phyloP scores from a whole-genome alignment of 2,113 vertebrate species.

The Microcebus lehilahytsara region DNA sequence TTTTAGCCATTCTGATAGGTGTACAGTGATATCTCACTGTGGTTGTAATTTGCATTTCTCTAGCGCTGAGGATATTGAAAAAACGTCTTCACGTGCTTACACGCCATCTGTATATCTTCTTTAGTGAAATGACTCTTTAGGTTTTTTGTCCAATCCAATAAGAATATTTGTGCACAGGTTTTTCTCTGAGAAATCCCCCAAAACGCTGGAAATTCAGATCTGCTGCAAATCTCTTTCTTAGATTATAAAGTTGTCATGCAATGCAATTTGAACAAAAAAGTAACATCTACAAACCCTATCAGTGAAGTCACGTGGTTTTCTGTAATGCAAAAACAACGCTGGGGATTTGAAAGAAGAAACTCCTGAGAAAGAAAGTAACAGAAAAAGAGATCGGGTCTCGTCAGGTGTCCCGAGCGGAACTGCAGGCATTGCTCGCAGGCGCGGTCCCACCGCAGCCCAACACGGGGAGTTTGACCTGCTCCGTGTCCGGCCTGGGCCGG shows the following conservation, averaged over 20 bases:
- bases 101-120: neutral
- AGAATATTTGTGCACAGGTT: neutral
- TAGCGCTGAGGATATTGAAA: neutral
- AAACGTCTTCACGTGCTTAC: neutral
- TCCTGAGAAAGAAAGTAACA: neutral
- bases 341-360: neutral
- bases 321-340: neutral
- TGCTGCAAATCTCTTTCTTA: neutral
- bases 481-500: constrained; percentile 21
- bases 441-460: neutral
- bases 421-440: neutral
- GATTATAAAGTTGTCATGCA: neutral
- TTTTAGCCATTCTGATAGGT: neutral
- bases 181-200: neutral
- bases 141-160: neutral
- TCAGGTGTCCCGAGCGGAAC: neutral
- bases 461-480: constrained; percentile 38
- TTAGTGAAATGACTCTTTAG: neutral
- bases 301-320: neutral
- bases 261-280: neutral
- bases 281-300: neutral
- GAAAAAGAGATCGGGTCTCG: constrained; percentile 29
- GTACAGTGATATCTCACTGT: too few species aligned
- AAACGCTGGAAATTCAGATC: neutral
- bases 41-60: neutral